phyloP scores from a whole-genome alignment of 2,888 invertebrate species.

The Heteropelma amictum region DNA sequence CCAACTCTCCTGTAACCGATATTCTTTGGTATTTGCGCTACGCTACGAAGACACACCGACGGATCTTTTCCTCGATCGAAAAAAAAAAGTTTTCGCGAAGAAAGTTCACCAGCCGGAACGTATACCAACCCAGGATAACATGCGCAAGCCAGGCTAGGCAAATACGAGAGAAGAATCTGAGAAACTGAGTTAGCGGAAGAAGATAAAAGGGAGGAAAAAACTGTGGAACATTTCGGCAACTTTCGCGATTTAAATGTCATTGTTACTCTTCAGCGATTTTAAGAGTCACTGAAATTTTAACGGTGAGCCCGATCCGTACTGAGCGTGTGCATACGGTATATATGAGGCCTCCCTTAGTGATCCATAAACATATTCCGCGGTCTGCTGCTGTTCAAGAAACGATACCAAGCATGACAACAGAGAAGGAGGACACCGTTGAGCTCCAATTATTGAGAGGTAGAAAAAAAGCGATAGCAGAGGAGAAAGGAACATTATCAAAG shows the following conservation, averaged over 20 bases:
- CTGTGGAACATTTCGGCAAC: neutral
- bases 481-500: neutral
- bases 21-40: no score
- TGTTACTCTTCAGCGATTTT: neutral
- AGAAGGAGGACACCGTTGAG: neutral
- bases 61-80: no score
- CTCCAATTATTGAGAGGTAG: conserved; percentile 30
- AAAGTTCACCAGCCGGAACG: no score
- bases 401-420: conserved; percentile 15
- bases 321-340: neutral
- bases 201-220: neutral
- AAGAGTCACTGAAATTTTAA: conserved; percentile 13
- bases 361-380: conserved; percentile 2
- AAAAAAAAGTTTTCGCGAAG: neutral
- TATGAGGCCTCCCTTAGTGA: neutral
- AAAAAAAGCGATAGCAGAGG: neutral
- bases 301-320: neutral
- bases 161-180: neutral
- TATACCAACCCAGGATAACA: no score
- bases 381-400: conserved; percentile 4
- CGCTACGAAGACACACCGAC: no score
- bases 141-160: neutral
- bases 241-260: conserved; percentile 20
- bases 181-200: neutral
- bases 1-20: no score